Conservation (phyloP, 2,797 vertebrate genomes). For the Taeniopygia guttata region DNA sequence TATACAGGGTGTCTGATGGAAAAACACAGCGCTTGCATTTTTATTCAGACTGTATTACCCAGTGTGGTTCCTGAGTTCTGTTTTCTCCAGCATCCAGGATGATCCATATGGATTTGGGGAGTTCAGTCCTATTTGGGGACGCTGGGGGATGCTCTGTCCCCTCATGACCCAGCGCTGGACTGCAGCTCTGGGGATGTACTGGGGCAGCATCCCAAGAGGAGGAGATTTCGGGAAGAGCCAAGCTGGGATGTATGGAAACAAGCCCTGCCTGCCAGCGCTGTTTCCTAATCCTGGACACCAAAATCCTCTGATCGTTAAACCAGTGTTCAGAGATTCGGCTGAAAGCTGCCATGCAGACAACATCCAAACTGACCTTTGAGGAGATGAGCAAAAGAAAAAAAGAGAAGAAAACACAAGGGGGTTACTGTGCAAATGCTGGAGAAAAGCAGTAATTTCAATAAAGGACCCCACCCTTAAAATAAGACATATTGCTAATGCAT, state of each 20-base stretch:
- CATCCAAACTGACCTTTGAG: constrained; percentile 50
- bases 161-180: not conserved
- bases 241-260: constrained; percentile 26
- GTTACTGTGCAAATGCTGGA: not conserved
- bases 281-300: constrained; percentile 46
- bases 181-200: not conserved
- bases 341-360: constrained; percentile 50
- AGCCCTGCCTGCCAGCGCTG: not conserved
- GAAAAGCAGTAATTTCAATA: constrained; percentile 34
- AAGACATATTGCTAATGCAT: constrained; percentile 22
- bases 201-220: constrained; percentile 26
- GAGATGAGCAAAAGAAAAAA: not conserved
- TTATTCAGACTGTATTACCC: not conserved
- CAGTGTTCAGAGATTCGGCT: not conserved
- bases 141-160: not conserved
- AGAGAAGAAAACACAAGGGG: constrained; percentile 40
- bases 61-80: not conserved
- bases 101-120: not conserved
- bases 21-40: not conserved
- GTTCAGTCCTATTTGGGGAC: not conserved
- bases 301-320: constrained; percentile 29
- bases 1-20: rapidly evolving
- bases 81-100: not conserved
- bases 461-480: constrained; percentile 43
- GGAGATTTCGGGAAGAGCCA: not conserved